phyloP scores from a whole-genome alignment of 2,797 vertebrate genomes.

The Chelon labrosus region DNA sequence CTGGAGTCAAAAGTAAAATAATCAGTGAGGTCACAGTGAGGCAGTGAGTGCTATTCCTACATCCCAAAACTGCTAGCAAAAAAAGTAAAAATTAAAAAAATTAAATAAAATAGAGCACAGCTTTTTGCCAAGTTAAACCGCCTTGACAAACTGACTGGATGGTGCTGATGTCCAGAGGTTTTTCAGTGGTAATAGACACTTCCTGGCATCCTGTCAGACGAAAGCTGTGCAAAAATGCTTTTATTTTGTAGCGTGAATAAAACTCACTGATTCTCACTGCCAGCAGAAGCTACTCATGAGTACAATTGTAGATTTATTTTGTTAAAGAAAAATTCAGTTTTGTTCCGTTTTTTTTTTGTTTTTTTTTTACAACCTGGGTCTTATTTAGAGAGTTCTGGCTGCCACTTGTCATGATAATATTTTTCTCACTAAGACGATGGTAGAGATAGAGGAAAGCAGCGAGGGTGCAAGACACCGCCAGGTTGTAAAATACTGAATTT shows the following conservation, averaged over 20 bases:
- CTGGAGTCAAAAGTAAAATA: slow-evolving; percentile 71
- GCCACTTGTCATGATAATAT: slow-evolving; percentile 48
- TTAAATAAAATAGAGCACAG: slow-evolving; percentile 37
- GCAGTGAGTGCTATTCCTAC: slow-evolving; percentile 83
- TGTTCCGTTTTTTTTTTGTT: background rate
- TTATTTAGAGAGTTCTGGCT: slow-evolving; percentile 49
- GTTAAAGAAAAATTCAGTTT: slow-evolving; percentile 59
- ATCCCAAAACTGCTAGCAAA: slow-evolving; percentile 60
- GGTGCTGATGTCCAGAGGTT: slow-evolving; percentile 58
- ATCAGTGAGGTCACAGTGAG: slow-evolving; percentile 82
- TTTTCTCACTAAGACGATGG: slow-evolving; percentile 49
- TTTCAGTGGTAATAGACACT: slow-evolving; percentile 40
- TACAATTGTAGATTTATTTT: slow-evolving; percentile 82
- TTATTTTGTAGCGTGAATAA: slow-evolving; percentile 70
- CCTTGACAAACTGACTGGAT: slow-evolving; percentile 47
- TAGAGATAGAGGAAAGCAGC: slow-evolving; percentile 56
- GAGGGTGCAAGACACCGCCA: slow-evolving; percentile 50
- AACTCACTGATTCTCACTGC: slow-evolving; percentile 79
- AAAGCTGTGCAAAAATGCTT: slow-evolving; percentile 57
- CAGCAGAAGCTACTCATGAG: slow-evolving; percentile 75
- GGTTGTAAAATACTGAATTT: slow-evolving; percentile 66
- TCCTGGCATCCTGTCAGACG: slow-evolving; percentile 48
- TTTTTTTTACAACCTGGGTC: slow-evolving; percentile 60
- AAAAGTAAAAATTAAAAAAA: background rate
- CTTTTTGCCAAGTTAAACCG: slow-evolving; percentile 48